phyloP scores from a whole-genome alignment of 92 coral and sea anemone genomes.

The Heliopora coerulea region DNA sequence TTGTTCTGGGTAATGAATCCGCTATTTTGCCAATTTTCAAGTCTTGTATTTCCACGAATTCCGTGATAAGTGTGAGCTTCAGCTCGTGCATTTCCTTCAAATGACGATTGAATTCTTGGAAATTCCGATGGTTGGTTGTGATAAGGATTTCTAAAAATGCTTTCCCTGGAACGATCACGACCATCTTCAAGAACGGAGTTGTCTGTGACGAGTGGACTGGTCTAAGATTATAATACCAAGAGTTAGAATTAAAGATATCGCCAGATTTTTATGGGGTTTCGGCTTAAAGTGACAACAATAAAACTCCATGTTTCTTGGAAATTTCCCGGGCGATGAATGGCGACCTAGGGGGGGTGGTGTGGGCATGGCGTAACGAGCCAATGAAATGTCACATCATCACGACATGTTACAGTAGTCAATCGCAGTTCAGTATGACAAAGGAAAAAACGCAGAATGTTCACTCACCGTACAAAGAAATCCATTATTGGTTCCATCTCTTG shows the following conservation, averaged over 20 bases:
- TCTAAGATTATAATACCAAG: too few species aligned
- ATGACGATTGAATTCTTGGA: not conserved
- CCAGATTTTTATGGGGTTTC: too few species aligned
- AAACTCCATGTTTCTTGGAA: too few species aligned
- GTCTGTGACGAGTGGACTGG: not conserved
- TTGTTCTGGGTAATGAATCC: not conserved
- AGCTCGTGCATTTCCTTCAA: not conserved
- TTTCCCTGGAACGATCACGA: not conserved
- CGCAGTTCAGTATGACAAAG: too few species aligned
- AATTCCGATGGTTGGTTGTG: not conserved
- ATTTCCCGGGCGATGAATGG: too few species aligned
- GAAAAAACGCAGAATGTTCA: not conserved
- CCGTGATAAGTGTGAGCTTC: not conserved
- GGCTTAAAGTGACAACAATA: too few species aligned
- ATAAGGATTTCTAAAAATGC: not conserved
- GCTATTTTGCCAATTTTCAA: not conserved
- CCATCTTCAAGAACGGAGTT: too few species aligned
- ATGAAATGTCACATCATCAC: too few species aligned
- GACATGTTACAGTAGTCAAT: too few species aligned
- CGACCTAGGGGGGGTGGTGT: too few species aligned
- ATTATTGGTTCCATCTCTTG: not conserved
- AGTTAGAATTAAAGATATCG: too few species aligned
- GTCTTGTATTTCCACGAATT: not conserved
- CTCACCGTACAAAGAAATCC: not conserved
- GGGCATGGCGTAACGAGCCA: too few species aligned